Evolutionary conservation across 2,113 vertebrate genomes (phyloP), one percentile per base, ranked within the genome.

Genomic region (Ceyx melanurus): DNA sequence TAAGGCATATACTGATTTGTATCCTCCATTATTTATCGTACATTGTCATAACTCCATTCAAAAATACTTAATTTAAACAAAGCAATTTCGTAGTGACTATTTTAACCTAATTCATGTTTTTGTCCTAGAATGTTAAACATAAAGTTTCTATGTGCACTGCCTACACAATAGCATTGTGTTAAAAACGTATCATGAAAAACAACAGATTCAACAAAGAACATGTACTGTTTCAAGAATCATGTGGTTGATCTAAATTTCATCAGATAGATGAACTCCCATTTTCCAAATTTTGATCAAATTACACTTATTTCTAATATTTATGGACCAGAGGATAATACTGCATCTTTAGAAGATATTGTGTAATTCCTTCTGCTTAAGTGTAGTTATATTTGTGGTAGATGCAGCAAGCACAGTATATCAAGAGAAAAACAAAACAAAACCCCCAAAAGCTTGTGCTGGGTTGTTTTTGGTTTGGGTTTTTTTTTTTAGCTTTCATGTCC

Each of bases 401-500:
- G 95, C 96, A 95, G 87, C 89, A 96, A 96, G 88, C 94, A 95
- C 89, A 97, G 95, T 92, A 93, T 93, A 96, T 90, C 91, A 95
- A 94, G 4, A 76, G 66, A 95, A 92, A 78, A 96, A 88, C 53
- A 80, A 95, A 97, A 86, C 9, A 86, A 92, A 97, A 8, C 12
- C n/a, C 66, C 66, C 22, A 51, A 51, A 50, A 57, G 6, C 16
- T 72, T 45, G 58, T 77, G 65, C 21, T 65, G 7, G n/a, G 62
- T 31, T 45, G 29, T 20, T 46, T 20, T 46, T 46, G 7, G 43
- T 33, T 61, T 45, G 40, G 65, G 9, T 29, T 95, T 95, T 35
- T 43, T 96, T 96, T 89, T 97, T 92, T 92, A 97, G 96, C 95
- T 97, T 97, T 97, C 96, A 97, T 95, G 95, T 97, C 97, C 97